These are phyloP conservation scores for Lasioglossum baleicum DNA, from an alignment of 1,140 invertebrate species.

Conservation along the genomic window DNA sequence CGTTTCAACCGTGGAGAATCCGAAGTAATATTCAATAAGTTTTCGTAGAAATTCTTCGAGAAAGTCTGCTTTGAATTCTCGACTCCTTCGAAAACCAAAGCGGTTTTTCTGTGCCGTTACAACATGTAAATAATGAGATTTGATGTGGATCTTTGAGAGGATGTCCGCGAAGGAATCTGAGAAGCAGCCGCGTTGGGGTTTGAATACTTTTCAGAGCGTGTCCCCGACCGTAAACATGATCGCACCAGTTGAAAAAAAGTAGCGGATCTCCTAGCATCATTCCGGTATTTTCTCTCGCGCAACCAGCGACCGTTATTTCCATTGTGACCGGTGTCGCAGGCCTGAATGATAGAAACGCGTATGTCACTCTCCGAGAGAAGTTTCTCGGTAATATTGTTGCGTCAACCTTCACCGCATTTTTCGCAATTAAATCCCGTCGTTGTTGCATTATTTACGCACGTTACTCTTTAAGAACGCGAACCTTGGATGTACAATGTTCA, in stretches of 20 bases:
- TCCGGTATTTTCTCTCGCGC: constrained; percentile 31
- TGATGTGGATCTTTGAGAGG: neutral
- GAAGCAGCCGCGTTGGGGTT: neutral
- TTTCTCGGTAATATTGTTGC: constrained; percentile 31
- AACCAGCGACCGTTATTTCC: constrained; percentile 23
- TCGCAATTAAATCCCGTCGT: constrained; percentile 43
- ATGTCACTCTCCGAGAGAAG: constrained; percentile 27
- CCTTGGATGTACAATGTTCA: constrained; percentile 3
- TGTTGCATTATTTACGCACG: constrained; percentile 34
- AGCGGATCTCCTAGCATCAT: constrained; percentile 20
- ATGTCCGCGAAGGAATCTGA: neutral
- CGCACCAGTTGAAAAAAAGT: neutral
- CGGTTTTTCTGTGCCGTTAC: too few species aligned
- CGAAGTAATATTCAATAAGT: too few species aligned
- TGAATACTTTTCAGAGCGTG: constrained; percentile 21
- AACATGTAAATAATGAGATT: too few species aligned
- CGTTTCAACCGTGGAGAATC: too few species aligned
- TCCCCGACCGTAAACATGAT: constrained; percentile 12
- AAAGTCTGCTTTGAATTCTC: too few species aligned
- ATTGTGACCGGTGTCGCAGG: constrained; percentile 29
- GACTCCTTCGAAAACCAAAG: too few species aligned
- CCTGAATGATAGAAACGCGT: constrained; percentile 3
- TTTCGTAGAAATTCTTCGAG: too few species aligned
- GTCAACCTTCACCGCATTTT: constrained; percentile 48
- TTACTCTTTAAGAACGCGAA: constrained; percentile 32